Base-by-base conservation (phyloP, 1,140 invertebrate species). In the Lethrus apterus region DNA sequence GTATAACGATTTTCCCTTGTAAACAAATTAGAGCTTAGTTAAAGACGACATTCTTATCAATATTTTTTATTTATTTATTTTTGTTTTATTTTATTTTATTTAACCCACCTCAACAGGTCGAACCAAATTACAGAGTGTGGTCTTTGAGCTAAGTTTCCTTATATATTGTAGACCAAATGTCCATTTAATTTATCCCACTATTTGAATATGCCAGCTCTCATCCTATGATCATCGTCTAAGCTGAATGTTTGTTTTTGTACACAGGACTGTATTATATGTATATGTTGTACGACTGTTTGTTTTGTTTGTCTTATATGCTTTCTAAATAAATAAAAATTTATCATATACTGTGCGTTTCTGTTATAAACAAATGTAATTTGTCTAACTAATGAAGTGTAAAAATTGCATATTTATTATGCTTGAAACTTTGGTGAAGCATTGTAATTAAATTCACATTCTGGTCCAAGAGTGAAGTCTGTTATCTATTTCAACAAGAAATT, bases 261-360 rank as follows among this genome's bases (percentile, higher is more conserved):
- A 38, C 35, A 38, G 20, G 13, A 23, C 14, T 38, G 35, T 38
- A 38, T 38, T 38, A 38, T 38, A 38, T 38, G 35, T 38, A 38
- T 38, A 38, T 38, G 35, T 38, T 38, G 35, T 38, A n/a, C n/a
- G 34, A 35, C 17, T 19, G 35, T 38, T 38, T 38, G 35, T 38
- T 38, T 38, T 38, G 35, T 38, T 38, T 38, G 35, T 38, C 35
- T 38, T 38, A 38, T 38, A 38, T 38, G 35, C 35, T 38, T 38
- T 38, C 11, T 21, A 34, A 38, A 38, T 38, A 38, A 38, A 38
- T 9, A 38, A 38, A 21, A 18, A 38, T 38, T 38, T 38, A n/a
- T n/a, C n/a, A n/a, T n/a, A n/a, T n/a, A n/a, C n/a, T n/a, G n/a
- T n/a, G n/a, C n/a, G n/a, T n/a, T n/a, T n/a, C n/a, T n/a, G n/a